Base-by-base conservation (phyloP, 2,797 vertebrate genomes). In the Acridotheres tristis region DNA sequence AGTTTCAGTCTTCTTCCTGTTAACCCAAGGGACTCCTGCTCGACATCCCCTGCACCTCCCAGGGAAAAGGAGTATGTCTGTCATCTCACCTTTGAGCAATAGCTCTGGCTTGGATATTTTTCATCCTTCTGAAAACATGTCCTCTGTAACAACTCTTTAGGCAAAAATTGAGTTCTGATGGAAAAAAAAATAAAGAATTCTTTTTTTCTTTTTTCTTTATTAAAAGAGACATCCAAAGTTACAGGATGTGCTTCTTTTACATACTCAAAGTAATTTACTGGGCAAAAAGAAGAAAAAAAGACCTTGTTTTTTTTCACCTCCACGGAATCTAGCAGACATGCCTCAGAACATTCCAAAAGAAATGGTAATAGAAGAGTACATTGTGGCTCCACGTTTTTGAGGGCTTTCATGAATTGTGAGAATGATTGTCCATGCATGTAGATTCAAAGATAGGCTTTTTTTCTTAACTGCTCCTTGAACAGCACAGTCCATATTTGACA, bases 391-490 rank as follows among this genome's bases (percentile, higher is more conserved):
- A 69, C 1, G 0, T 74, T 84, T 94, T 77, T 93, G 71, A 95
- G 32, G 40, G 38, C 59, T 90, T 93, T 91, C 51, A 43, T 63
- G 67, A 77, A 54, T 32, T 61, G 59, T 91, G 73, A 88, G 50
- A 86, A 67, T 42, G 58, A 90, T 58, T 90, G 79, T 86, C 92
- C 9, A 0, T 73, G 85, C 76, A 76, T 50, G 59, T 55, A 88
- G 80, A 96, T 87, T 93, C 80, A 93, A 91, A 94, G 53, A 95
- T 18, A 7, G 27, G 29, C 20, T 63, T 89, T 92, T 89, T 87
- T 90, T 62, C 77, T 82, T 93, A 93, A 84, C 88, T 90, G 61
- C 45, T 96, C 78, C 94, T 94, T 85, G 88, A 86, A 94, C 74
- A 93, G 74, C 48, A 89, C 11, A 42, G 74, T 93, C 93, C 77